phyloP scores from a whole-genome alignment of 2,888 invertebrate genomes.

The Zygothrica quintamaculata region DNA sequence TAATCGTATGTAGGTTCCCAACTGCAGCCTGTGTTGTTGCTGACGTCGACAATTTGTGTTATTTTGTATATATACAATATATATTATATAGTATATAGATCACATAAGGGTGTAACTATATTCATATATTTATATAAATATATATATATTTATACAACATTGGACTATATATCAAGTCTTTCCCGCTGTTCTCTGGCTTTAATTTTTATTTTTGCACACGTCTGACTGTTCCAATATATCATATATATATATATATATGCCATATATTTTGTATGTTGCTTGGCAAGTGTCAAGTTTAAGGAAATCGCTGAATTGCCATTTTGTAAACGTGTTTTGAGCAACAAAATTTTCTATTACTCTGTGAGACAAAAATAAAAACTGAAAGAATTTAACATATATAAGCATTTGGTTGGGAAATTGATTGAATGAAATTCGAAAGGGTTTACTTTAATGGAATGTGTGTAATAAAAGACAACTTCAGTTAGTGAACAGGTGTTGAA shows the following conservation, averaged over 20 bases:
- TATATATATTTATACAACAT: conserved; percentile 14
- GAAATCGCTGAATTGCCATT: conserved; percentile 74
- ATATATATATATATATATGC: conserved; percentile 18
- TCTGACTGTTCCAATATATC: conserved; percentile 35
- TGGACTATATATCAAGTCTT: conserved; percentile 21
- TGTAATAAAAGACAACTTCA: conserved; percentile 42
- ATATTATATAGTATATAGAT: conserved; percentile 6
- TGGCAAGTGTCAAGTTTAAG: conserved; percentile 82
- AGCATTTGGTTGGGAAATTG: conserved; percentile 46
- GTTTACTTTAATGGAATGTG: conserved; percentile 55
- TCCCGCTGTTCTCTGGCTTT: conserved; percentile 6
- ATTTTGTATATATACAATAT: conserved; percentile 5
- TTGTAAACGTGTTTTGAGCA: conserved; percentile 59
- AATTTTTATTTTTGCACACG: conserved; percentile 41
- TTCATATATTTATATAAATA: too few species aligned
- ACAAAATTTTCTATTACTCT: conserved; percentile 29
- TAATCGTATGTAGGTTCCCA: conserved; percentile 37
- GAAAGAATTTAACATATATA: conserved; percentile 34
- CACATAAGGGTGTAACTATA: conserved; percentile 12
- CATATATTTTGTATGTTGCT: conserved; percentile 41
- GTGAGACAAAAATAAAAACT: conserved; percentile 9
- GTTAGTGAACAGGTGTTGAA: conserved; percentile 29
- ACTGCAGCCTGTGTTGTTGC: conserved; percentile 51
- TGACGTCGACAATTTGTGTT: conserved; percentile 46
- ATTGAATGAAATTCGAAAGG: conserved; percentile 74